Evolutionary conservation across 1,140 invertebrate species (phyloP).

Genomic region (Reticulitermes speratus): DNA sequence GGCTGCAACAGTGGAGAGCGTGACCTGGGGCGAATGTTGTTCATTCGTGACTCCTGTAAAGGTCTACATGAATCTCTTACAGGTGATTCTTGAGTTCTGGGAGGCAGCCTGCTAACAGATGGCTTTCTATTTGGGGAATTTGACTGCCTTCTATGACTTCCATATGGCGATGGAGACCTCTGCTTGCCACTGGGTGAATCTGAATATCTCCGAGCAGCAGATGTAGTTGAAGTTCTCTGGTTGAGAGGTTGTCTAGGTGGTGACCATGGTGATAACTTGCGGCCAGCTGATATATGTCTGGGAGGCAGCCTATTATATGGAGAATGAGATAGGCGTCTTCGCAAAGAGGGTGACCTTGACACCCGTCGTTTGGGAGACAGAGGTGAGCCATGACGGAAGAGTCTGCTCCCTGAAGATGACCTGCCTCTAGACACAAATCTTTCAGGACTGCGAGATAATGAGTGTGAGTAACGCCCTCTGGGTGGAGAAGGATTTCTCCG

Average conservation of each 20-base stretch:
- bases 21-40: slow-evolving; percentile 7
- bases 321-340: background rate
- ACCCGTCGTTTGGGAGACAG: background rate
- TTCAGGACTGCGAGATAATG: background rate
- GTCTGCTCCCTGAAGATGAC: background rate
- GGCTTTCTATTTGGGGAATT: slow-evolving; percentile 33
- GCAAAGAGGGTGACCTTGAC: slow-evolving; percentile 4
- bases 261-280: slow-evolving; percentile 44
- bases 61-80: slow-evolving; percentile 1
- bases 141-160: slow-evolving; percentile 36
- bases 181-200: background rate
- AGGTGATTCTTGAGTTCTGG: slow-evolving; percentile 18
- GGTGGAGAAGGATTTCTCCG: slow-evolving; percentile 2
- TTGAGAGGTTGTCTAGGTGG: slow-evolving; percentile 42
- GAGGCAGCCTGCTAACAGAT: slow-evolving; percentile 24
- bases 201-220: background rate
- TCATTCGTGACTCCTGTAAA: background rate
- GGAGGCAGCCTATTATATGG: background rate
- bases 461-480: background rate
- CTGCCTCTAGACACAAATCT: background rate
- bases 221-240: slow-evolving; percentile 39
- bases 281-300: background rate
- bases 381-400: background rate
- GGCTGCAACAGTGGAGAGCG: background rate
- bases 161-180: slow-evolving; percentile 36